phyloP scores from a whole-genome alignment of 2,797 vertebrate species.

The Leptodactylus fallax region DNA sequence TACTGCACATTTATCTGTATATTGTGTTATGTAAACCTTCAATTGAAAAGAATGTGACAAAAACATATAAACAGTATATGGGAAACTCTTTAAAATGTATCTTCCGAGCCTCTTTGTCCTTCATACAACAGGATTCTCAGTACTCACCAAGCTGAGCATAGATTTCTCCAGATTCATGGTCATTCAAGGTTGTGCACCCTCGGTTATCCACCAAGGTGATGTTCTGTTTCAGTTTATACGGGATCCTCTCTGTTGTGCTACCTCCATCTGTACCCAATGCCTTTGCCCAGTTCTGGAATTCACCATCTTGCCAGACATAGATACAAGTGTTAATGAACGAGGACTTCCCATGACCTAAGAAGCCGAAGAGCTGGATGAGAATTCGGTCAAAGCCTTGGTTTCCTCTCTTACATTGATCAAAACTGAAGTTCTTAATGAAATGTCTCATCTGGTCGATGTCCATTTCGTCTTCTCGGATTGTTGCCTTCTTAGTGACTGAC shows the following conservation, averaged over 20 bases:
- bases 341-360: slow-evolving; percentile 31
- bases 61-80: too few species aligned
- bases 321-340: slow-evolving; percentile 51
- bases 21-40: too few species aligned
- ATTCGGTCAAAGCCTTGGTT: slow-evolving; percentile 34
- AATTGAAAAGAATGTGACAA: too few species aligned
- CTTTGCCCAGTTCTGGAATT: slow-evolving; percentile 16
- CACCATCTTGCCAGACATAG: slow-evolving; percentile 8
- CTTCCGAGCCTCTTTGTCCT: background rate
- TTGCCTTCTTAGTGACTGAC: background rate
- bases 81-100: too few species aligned
- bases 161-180: slow-evolving; percentile 10
- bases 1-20: too few species aligned
- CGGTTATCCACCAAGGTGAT: slow-evolving; percentile 41
- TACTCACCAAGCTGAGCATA: slow-evolving; percentile 45
- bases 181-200: background rate
- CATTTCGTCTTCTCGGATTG: background rate
- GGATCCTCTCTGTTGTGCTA: background rate
- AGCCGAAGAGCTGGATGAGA: slow-evolving; percentile 48
- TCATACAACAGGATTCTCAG: background rate
- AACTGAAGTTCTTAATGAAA: slow-evolving; percentile 5
- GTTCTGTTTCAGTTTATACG: slow-evolving; percentile 5
- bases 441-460: background rate
- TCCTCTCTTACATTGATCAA: background rate
- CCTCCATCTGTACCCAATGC: background rate